These are phyloP conservation scores for Drosophila austrosaltans DNA, from an alignment of 2,888 invertebrate genomes.

Conservation along the genomic window DNA sequence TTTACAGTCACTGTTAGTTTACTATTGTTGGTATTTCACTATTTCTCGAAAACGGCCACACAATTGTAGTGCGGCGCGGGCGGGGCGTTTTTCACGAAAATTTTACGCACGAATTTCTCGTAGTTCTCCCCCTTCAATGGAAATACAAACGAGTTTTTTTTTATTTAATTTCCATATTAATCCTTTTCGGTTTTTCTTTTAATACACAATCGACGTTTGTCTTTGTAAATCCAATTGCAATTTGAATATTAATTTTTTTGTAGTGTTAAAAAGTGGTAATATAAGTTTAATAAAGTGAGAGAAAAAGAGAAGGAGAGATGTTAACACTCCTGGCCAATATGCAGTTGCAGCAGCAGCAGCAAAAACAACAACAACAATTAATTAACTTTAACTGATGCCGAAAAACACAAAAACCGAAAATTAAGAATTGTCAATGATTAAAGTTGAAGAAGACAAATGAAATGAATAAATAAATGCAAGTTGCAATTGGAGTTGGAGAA, in stretches of 20 bases:
- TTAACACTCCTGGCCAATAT: conserved; percentile 10
- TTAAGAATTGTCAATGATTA: conserved; percentile 5
- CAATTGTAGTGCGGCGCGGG: conserved; percentile 33
- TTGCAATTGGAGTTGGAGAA: conserved; percentile 24
- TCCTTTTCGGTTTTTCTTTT: conserved; percentile 36
- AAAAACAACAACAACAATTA: conserved; percentile 3
- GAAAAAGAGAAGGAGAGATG: background rate
- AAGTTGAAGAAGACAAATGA: background rate
- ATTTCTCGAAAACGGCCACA: background rate
- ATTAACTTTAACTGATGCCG: background rate
- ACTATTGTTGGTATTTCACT: background rate
- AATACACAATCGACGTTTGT: background rate
- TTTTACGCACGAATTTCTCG: conserved; percentile 48
- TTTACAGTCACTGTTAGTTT: background rate
- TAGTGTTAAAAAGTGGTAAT: conserved; percentile 7
- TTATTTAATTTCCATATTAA: conserved; percentile 1
- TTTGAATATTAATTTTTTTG: background rate
- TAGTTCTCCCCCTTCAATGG: conserved; percentile 40
- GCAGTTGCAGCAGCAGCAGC: conserved; percentile 19
- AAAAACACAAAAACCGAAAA: background rate
- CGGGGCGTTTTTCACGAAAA: conserved; percentile 52
- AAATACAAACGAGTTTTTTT: conserved; percentile 37
- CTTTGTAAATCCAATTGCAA: background rate
- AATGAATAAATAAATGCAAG: conserved; percentile 18
- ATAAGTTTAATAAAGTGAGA: background rate